These are phyloP conservation scores for Chitala chitala DNA, from an alignment of 2,113 vertebrate genomes.

Conservation along the genomic window DNA sequence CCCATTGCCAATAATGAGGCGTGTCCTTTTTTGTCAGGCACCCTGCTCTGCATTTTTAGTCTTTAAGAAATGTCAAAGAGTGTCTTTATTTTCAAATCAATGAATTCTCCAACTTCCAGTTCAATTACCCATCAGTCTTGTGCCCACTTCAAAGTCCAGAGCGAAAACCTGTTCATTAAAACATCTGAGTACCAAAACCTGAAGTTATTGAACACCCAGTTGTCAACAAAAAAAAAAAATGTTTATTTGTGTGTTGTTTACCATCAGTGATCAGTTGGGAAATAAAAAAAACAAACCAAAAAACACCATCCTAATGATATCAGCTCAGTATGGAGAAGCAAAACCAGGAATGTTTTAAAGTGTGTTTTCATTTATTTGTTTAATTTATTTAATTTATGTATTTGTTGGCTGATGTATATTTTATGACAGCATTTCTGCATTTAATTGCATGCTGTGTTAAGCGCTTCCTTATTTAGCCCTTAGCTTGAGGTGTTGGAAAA, in stretches of 20 bases:
- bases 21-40: conserved; percentile 16
- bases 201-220: conserved; percentile 22
- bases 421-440: not conserved
- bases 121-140: conserved; percentile 37
- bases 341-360: not conserved
- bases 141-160: conserved; percentile 31
- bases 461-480: not conserved
- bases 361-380: not conserved
- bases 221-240: conserved; percentile 30
- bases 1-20: conserved; percentile 24
- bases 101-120: conserved; percentile 32
- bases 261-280: conserved; percentile 7
- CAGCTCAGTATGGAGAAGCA: not conserved
- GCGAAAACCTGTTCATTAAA: conserved; percentile 38
- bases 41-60: conserved; percentile 14
- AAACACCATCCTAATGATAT: not conserved
- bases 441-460: not conserved
- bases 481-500: not conserved
- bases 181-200: conserved; percentile 2
- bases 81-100: conserved; percentile 34
- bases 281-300: too few species aligned
- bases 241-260: conserved; percentile 27
- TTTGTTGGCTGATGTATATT: not conserved
- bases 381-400: conserved; percentile 3
- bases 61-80: conserved; percentile 23